Evolutionary conservation across 2,888 invertebrate genomes (phyloP), one percentile per base, ranked within the genome.

Genomic region (Apodemia hepburni): DNA sequence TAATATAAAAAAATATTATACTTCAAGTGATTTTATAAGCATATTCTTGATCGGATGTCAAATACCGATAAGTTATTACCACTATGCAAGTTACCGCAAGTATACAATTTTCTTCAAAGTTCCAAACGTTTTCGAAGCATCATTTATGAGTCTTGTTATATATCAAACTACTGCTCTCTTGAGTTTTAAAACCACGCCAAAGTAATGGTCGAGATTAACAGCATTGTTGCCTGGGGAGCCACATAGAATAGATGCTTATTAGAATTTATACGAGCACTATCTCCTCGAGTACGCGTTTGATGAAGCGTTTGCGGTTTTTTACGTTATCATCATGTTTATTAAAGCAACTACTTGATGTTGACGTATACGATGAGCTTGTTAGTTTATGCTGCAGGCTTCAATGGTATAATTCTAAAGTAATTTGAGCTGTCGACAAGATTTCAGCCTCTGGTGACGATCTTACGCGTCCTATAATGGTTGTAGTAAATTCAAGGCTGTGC

Each of bases 201-300:
- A 82, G 84, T 87, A 87, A 90, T 87, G 80, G 84, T 82, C 73
- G 78, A 85, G 85, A 89, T 89, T 88, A 89, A 77, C 80, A 73
- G 81, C 79, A 83, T 82, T 80, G 85, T 86, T 78, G 89, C 90
- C 88, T 76, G 81, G 73, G 85, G 89, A 84, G 42, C 78, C 77
- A 75, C 74, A 42, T 42, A 74, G 79, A 78, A 81, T 80, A 77
- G 82, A 81, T 77, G 80, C 79, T 86, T 87, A 89, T 89, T 87
- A 87, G 82, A 85, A 85, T 87, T 84, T 88, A 87, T 86, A 81
- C 84, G 66, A 45, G 69, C 70, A 73, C 76, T 76, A 75, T 70
- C 68, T 71, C 67, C 65, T 74, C 62, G 70, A 76, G 75, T 70
- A 78, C 77, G 75, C 78, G 75, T 80, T 74, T 84, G 81, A 83